Evolutionary conservation across 2,888 invertebrate genomes (phyloP), one percentile per base, ranked within the genome.

Genomic region (Xanthia togata): DNA sequence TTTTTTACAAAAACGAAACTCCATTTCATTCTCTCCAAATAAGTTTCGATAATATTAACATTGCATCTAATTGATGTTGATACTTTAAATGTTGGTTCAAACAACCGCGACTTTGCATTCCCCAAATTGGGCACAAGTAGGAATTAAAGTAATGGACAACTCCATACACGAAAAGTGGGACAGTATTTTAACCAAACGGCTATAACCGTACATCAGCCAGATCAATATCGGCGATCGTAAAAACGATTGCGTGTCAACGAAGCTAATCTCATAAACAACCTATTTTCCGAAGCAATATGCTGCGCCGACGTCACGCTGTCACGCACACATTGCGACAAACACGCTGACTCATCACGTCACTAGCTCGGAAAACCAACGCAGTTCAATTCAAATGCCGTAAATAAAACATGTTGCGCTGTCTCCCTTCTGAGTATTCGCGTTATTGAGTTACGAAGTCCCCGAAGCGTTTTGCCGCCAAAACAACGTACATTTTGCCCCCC

Each of bases 381-480:
- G 94, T 92, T 91, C 93, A 93, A 96, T 96, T 95, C 95, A 93
- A 96, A 94, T 87, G 93, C 95, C 96, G 96, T 96, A 96, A 96
- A 96, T 96, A 96, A 96, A 96, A 96, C 95, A 96, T 96, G 96
- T 92, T 93, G 94, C 94, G 89, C 92, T 91, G 91, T 93, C 93
- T 93, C 94, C 94, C 95, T 94, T 92, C 93, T 92, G 90, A 93
- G 91, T 93, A 93, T 94, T 95, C 93, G 94, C 95, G 91, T 96
- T 96, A 96, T 96, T 96, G 94, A 96, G 96, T 96, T 96, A 96
- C 95, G 94, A 92, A 93, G 93, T 93, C 95, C 96, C 96, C 93
- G 94, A 94, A 96, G 96, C 96, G 94, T 96, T 96, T 96, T 96
- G 96, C 96, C 96, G 96, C 96, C 96, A 96, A 96, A 96, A 96